phyloP scores from a whole-genome alignment of 2,113 vertebrate species.

The Toxotes jaculatrix region DNA sequence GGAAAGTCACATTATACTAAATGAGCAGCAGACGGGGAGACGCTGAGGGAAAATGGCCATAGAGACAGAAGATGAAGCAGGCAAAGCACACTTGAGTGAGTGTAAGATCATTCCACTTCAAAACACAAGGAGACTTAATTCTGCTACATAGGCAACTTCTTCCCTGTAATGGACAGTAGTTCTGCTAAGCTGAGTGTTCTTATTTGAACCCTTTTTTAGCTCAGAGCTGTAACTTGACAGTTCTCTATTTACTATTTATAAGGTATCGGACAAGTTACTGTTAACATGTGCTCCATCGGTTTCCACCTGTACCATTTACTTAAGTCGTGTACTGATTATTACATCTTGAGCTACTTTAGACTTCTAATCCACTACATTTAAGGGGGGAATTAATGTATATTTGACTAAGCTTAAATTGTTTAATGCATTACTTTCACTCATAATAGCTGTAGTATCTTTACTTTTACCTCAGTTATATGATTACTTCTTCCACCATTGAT shows the following conservation, averaged over 20 bases:
- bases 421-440: no score
- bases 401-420: no score
- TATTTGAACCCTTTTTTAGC: constrained; percentile 8
- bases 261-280: neutral
- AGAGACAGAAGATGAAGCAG: constrained; percentile 29
- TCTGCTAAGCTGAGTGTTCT: neutral
- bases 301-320: neutral
- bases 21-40: constrained; percentile 32
- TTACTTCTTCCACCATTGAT: no score
- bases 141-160: constrained; percentile 8
- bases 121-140: constrained; percentile 51
- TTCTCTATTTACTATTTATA: neutral
- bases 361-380: no score
- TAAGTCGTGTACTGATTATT: no score
- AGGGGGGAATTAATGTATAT: no score
- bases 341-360: no score
- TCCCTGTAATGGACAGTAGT: neutral
- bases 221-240: neutral
- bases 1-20: constrained; percentile 38
- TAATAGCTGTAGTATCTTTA: no score
- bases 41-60: constrained; percentile 29
- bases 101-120: constrained; percentile 47
- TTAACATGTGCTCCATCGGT: neutral
- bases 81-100: constrained; percentile 31
- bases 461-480: no score